Base-by-base conservation (phyloP, 2,888 invertebrate genomes). In the Odontocerum albicorne region DNA sequence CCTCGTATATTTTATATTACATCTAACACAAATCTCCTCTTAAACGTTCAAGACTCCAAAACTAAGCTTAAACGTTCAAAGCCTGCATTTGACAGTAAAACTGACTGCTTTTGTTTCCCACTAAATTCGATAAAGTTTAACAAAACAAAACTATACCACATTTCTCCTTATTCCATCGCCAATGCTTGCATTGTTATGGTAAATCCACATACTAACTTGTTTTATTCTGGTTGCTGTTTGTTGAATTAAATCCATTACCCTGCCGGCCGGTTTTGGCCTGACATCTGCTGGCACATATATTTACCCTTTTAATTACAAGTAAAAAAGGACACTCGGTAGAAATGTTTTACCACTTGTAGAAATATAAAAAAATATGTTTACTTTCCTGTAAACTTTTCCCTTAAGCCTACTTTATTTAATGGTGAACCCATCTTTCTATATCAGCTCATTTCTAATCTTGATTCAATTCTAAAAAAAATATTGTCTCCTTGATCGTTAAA, bases 211-310 rank as follows among this genome's bases (percentile, higher is more conserved):
- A 27, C 27, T 27, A 27, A 27, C 10, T 27, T 27, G 27, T 27
- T 10, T 27, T 27, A 27, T 10, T 27, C 27, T 27, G 27, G 27
- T 27, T 7, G 27, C 4, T 27, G 27, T 27, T 27, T 27, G 27
- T 27, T 7, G 27, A 27, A 27, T 7, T 27, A 7, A 27, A 7
- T 27, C 27, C 27, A 40, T 19, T 42, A 13, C 21, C 42, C 46
- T 42, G 31, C 54, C 36, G 54, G 54, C 44, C 57, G 43, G 49
- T 49, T 58, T 43, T 10, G 36, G 32, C 31, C 49, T 27, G 44
- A 49, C 55, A 33, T 49, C 46, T 49, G 32, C 49, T 33, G 42
- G 35, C 50, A 50, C 44, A 54, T 54, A 54, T 58, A 58, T 58
- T 54, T 50, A 27, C 27, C 10, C n/a, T n/a, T n/a, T n/a, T n/a